These are phyloP conservation scores for Albula goreensis DNA, from an alignment of 2,113 vertebrate genomes.

Conservation along the genomic window DNA sequence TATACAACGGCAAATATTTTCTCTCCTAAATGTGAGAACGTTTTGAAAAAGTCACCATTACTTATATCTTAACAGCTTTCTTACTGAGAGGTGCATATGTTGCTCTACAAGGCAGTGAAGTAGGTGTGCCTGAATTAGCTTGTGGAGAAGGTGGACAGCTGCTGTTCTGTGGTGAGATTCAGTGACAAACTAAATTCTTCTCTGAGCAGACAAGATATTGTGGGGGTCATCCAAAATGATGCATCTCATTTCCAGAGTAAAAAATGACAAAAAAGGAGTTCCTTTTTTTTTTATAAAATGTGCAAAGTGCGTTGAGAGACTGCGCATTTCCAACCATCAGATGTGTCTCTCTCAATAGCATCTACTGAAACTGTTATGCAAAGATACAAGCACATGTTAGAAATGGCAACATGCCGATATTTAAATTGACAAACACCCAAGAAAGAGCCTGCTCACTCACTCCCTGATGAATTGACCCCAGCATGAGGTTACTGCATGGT, in stretches of 20 bases:
- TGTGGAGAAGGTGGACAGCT: background rate
- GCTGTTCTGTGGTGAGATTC: background rate
- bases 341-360: background rate
- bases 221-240: slow-evolving; percentile 53
- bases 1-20: background rate
- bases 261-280: slow-evolving; percentile 49
- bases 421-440: background rate
- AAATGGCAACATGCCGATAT: background rate
- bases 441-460: slow-evolving; percentile 30
- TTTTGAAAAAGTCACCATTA: background rate
- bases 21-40: background rate
- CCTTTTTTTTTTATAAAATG: slow-evolving; percentile 16
- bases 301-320: background rate
- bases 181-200: background rate
- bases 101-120: background rate
- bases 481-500: slow-evolving; percentile 40
- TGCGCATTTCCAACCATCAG: background rate
- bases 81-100: background rate
- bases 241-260: slow-evolving; percentile 41
- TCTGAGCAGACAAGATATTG: background rate
- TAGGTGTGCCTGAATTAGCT: background rate
- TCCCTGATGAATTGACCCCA: slow-evolving; percentile 46
- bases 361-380: background rate
- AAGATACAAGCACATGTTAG: background rate
- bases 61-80: background rate